Evolutionary conservation across 2,113 vertebrate species (phyloP), one percentile per base, ranked within the genome.

Genomic region (Seriola aureovittata): DNA sequence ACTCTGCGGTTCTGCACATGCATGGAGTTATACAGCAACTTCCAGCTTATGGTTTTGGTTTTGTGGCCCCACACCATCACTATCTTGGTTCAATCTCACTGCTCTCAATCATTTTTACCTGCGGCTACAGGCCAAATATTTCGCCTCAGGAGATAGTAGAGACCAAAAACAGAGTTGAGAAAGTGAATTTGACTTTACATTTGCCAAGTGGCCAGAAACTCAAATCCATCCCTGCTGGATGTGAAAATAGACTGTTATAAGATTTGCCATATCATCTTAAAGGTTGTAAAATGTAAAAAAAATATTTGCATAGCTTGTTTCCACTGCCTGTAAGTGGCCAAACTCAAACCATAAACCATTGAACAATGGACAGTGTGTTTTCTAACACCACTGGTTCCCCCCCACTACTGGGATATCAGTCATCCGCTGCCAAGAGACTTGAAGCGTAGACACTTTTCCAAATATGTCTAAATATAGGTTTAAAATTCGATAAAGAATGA

Each of bases 151-250:
- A 25, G 8, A 57, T 4, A 12, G 54, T 25, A 57, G n/a, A 57
- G 54, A 57, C 54, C 54, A 57, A n/a, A 54, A 54, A 46, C 44
- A n/a, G 50, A 54, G 50, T n/a, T 54, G n/a, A 54, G 21, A 57
- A 10, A 57, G 10, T 57, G 54, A 57, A 23, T 57, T 57, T n/a
- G 21, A 25, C 54, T 57, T 23, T 25, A 12, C 55, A 57, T 25
- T 57, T 23, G 11, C 12, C 11, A 55, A 55, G 21, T 55, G n/a
- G 54, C 54, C 21, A 55, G 54, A 55, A 55, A 55, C 55, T 25
- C n/a, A 57, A 25, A 10, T 57, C n/a, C 11, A 57, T 8, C 25
- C 23, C n/a, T 23, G 21, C 54, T 57, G 54, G n/a, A n/a, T 23
- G 21, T 23, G 54, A 10, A 57, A 57, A 57, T 25, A 21, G 19